Evolutionary conservation across 1,140 invertebrate species (phyloP).

Genomic region (Gryon sp.): DNA sequence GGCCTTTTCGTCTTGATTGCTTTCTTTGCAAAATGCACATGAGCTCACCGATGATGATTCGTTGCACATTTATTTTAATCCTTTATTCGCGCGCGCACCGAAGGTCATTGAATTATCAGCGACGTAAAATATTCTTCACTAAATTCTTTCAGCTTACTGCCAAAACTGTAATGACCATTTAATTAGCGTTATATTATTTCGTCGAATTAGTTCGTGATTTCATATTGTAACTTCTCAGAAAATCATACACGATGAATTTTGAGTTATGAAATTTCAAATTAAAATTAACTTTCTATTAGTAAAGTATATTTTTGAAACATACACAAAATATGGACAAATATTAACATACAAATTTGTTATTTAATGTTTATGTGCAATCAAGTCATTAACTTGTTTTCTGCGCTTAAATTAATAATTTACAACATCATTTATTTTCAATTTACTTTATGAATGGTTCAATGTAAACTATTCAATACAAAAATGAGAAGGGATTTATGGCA

Average conservation of each 20-base stretch:
- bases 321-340: no score
- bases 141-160: constrained; percentile 34
- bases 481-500: constrained; percentile 4
- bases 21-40: constrained; percentile 45
- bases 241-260: no score
- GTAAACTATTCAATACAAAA: neutral
- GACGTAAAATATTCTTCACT: constrained; percentile 25
- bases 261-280: no score
- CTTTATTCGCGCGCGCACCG: constrained; percentile 22
- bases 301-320: no score
- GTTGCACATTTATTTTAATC: constrained; percentile 63
- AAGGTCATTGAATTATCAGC: constrained; percentile 40
- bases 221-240: no score
- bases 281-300: no score
- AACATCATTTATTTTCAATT: no score
- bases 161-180: constrained; percentile 35
- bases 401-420: no score
- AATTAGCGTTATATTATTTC: constrained; percentile 14
- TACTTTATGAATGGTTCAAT: neutral
- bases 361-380: no score
- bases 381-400: no score
- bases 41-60: constrained; percentile 49
- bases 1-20: constrained; percentile 32
- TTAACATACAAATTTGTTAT: no score
- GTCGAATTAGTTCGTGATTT: no score